A percentile compares a stretch with the other conserved stretches of the same genome.
phyloP scores from a whole-genome alignment of 1,140 invertebrate genomes.

The Pemphigus obesinymphae region DNA sequence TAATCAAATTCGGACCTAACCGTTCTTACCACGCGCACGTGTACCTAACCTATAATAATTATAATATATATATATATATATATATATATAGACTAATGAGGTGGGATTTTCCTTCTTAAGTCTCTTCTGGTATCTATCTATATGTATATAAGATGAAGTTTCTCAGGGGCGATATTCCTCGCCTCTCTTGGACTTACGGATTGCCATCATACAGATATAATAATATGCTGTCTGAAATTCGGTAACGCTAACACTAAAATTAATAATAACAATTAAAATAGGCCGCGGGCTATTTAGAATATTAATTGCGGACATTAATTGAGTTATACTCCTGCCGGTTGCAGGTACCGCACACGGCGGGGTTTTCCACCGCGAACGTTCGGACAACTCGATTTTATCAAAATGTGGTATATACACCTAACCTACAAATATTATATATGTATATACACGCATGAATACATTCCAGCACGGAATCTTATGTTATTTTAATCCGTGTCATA shows the following conservation, averaged over 20 bases:
- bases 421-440: background rate
- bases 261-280: slow-evolving; percentile 40
- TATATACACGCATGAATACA: background rate
- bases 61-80: background rate
- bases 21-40: background rate
- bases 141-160: slow-evolving; percentile 8
- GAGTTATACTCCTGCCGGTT: background rate
- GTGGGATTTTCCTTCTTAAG: slow-evolving; percentile 37
- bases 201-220: background rate
- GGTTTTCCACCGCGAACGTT: background rate
- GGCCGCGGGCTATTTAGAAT: slow-evolving; percentile 28
- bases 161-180: background rate
- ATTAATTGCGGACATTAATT: slow-evolving; percentile 37
- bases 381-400: slow-evolving; percentile 26
- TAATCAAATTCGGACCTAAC: slow-evolving; percentile 18
- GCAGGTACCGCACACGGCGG: background rate
- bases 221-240: background rate
- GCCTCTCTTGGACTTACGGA: background rate
- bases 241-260: slow-evolving; percentile 29
- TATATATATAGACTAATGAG: background rate
- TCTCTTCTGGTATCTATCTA: slow-evolving; percentile 26
- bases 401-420: background rate
- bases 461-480: background rate
- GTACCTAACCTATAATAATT: background rate
- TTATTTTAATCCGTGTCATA: background rate